phyloP scores from a whole-genome alignment of 2,797 vertebrate genomes.

The Tauraco hartlaubi region DNA sequence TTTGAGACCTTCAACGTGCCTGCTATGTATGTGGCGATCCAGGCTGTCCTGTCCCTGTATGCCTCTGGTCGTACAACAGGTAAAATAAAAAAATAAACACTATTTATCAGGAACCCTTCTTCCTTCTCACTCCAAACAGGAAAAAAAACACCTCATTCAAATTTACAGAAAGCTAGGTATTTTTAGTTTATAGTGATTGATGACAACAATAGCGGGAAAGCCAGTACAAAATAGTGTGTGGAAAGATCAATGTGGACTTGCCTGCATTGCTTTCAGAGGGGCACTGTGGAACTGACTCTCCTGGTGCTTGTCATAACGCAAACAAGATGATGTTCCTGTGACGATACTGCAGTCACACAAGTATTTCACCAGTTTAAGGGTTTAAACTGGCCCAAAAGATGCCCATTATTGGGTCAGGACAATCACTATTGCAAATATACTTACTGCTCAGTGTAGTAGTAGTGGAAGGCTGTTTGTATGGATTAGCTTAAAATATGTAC shows the following conservation, averaged over 20 bases:
- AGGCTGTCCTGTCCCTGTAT: slow-evolving; percentile 98
- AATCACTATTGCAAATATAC: neutral
- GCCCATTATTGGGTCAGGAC: neutral
- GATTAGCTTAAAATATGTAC: neutral
- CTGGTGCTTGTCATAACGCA: neutral
- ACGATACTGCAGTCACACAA: neutral
- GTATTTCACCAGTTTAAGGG: neutral
- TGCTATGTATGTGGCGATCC: slow-evolving; percentile 99
- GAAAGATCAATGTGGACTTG: neutral
- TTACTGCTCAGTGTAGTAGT: neutral
- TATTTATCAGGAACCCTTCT: neutral
- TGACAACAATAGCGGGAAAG: neutral
- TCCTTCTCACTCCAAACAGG: neutral
- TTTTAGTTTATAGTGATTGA: neutral
- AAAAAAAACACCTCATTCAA: neutral
- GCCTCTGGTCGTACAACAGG: slow-evolving; percentile 99
- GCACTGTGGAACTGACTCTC: neutral
- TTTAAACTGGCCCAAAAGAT: neutral
- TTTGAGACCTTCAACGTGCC: slow-evolving; percentile 86
- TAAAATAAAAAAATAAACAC: slow-evolving; percentile 70
- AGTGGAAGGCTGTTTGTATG: neutral
- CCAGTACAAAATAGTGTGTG: neutral
- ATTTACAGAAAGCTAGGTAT: neutral
- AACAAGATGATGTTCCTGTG: neutral
- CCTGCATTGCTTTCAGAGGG: neutral